Percentiles rank a stretch among this genome's conserved stretches.
phyloP scores from a whole-genome alignment of 2,888 invertebrate species.

The Idaea aversata region DNA sequence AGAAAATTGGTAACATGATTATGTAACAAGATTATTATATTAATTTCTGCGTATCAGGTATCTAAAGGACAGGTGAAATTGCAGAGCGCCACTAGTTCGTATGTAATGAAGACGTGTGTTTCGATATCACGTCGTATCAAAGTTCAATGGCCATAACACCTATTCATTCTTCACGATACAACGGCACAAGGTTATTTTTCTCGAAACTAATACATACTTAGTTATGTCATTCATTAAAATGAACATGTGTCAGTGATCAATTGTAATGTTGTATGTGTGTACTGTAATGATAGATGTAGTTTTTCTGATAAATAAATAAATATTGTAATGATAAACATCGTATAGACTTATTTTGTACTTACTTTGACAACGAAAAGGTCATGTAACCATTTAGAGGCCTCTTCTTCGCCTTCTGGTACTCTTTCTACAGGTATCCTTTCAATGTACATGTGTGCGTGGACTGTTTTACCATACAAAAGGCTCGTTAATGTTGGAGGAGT shows the following conservation, averaged over 20 bases:
- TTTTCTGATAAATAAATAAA: too few relatives aligned
- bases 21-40: too few relatives aligned
- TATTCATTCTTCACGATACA: neutral
- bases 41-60: neutral
- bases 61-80: neutral
- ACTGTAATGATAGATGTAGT: too few relatives aligned
- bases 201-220: neutral
- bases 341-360: constrained; percentile 26
- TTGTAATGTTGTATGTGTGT: too few relatives aligned
- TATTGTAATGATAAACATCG: too few relatives aligned
- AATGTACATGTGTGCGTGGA: constrained; percentile 88
- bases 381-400: constrained; percentile 90
- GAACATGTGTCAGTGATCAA: neutral
- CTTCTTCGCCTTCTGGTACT: constrained; percentile 87
- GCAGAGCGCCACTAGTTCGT: neutral
- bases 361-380: constrained; percentile 91
- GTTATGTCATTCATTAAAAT: neutral
- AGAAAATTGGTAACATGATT: too few relatives aligned
- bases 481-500: constrained; percentile 88
- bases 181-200: neutral
- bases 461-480: constrained; percentile 85
- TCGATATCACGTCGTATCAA: neutral
- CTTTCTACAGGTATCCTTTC: constrained; percentile 90
- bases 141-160: neutral
- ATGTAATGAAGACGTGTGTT: neutral